phyloP scores from a whole-genome alignment of 2,797 vertebrate species.

The Distichodus sexfasciatus region DNA sequence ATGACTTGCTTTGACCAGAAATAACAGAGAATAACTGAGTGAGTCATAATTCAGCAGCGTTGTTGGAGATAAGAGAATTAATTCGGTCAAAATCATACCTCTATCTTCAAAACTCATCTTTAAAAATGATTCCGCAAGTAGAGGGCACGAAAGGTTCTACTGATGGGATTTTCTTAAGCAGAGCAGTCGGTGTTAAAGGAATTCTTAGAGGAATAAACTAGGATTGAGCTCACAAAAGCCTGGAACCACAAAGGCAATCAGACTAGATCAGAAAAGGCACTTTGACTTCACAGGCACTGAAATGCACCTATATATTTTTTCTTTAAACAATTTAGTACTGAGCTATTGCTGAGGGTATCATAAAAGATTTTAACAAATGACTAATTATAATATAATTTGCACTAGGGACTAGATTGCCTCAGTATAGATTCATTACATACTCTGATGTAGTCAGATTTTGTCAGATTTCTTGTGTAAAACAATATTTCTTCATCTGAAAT shows the following conservation, averaged over 20 bases:
- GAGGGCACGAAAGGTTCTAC: not conserved
- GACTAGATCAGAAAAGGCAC: too few relatives aligned
- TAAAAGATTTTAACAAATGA: too few relatives aligned
- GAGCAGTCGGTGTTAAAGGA: not conserved
- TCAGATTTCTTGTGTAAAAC: too few relatives aligned
- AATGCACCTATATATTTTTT: too few relatives aligned
- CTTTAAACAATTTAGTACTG: too few relatives aligned
- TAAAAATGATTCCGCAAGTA: not conserved
- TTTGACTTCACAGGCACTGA: too few relatives aligned
- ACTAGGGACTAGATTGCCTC: too few relatives aligned
- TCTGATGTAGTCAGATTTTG: too few relatives aligned
- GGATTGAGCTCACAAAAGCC: not conserved
- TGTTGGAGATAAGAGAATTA: conserved; percentile 22
- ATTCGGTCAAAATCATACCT: conserved; percentile 7
- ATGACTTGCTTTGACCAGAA: conserved; percentile 42
- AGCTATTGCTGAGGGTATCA: too few relatives aligned
- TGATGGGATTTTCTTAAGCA: not conserved
- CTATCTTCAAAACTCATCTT: conserved; percentile 9
- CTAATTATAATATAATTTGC: too few relatives aligned
- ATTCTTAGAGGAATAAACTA: not conserved
- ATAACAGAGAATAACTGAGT: conserved; percentile 52
- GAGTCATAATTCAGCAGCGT: conserved; percentile 46
- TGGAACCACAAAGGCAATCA: not conserved
- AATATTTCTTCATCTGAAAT: too few relatives aligned
- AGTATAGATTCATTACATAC: too few relatives aligned